Evolutionary conservation across 2,888 invertebrate genomes (phyloP).

Genomic region (Melieria omissa): DNA sequence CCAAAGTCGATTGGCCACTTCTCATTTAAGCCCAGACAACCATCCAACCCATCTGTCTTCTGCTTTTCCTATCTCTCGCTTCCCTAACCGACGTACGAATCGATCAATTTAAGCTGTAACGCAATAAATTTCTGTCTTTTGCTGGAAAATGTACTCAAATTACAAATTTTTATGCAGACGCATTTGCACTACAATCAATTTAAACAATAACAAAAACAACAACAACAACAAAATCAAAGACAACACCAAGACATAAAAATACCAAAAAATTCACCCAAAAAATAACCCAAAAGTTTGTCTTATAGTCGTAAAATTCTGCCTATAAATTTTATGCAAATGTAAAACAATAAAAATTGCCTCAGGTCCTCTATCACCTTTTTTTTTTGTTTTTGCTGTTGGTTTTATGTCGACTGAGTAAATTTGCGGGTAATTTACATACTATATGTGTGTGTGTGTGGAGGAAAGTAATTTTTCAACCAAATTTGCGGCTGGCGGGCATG

Average conservation of each 20-base stretch:
- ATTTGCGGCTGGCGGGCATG: too few relatives aligned
- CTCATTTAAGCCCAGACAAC: too few relatives aligned
- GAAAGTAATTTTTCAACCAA: neutral
- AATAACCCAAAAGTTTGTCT: conserved; percentile 2
- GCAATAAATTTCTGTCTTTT: too few relatives aligned
- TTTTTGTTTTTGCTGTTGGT: neutral
- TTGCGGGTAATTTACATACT: conserved; percentile 58
- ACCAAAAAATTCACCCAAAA: conserved; percentile 49
- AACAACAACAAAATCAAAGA: conserved; percentile 29
- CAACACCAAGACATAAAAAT: conserved; percentile 43
- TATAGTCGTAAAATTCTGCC: too few relatives aligned
- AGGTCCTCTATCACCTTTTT: conserved; percentile 42
- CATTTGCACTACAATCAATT: neutral
- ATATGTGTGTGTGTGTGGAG: neutral
- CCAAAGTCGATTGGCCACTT: too few relatives aligned
- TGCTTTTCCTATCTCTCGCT: too few relatives aligned
- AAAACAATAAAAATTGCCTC: conserved; percentile 34
- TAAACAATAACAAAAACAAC: conserved; percentile 25
- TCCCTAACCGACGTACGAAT: too few relatives aligned
- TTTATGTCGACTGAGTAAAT: conserved; percentile 45
- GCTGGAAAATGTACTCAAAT: too few relatives aligned
- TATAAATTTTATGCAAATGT: conserved; percentile 9
- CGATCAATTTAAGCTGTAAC: too few relatives aligned
- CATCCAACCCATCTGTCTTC: too few relatives aligned
- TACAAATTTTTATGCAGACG: too few relatives aligned